Evolutionary conservation across 2,797 vertebrate species (phyloP).

Genomic region (Vipera latastei): DNA sequence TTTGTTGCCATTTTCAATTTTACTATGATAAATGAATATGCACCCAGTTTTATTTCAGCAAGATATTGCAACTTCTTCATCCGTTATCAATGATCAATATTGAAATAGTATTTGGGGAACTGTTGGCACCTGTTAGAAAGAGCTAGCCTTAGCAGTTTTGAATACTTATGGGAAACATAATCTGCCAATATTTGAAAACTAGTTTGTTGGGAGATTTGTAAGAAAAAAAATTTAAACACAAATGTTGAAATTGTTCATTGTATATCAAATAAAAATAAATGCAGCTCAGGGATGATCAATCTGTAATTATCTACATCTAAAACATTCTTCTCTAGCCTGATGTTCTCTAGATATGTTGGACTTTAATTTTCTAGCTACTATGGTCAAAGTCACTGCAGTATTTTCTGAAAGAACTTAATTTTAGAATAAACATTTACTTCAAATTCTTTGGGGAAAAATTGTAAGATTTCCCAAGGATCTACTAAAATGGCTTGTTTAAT

Average conservation of each 20-base stretch:
- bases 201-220: conserved; percentile 13
- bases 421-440: not conserved
- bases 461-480: not conserved
- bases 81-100: conserved; percentile 39
- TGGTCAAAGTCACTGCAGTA: not conserved
- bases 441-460: not conserved
- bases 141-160: conserved; percentile 29
- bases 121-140: conserved; percentile 26
- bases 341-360: not conserved
- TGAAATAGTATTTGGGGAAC: conserved; percentile 51
- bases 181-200: conserved; percentile 40
- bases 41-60: conserved; percentile 49
- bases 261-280: not conserved
- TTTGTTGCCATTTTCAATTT: conserved; percentile 35
- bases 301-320: conserved; percentile 29
- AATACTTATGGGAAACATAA: conserved; percentile 3
- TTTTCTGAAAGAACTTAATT: not conserved
- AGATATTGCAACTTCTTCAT: conserved; percentile 41
- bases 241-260: not conserved
- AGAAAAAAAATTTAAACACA: not conserved
- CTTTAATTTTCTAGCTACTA: not conserved
- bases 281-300: not conserved
- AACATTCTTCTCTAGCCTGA: not conserved
- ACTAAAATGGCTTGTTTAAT: not conserved
- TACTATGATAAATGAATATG: conserved; percentile 34